Evolutionary conservation across 2,797 vertebrate species (phyloP), one percentile per base, ranked within the genome.

Genomic region (Enteromius treurensis): DNA sequence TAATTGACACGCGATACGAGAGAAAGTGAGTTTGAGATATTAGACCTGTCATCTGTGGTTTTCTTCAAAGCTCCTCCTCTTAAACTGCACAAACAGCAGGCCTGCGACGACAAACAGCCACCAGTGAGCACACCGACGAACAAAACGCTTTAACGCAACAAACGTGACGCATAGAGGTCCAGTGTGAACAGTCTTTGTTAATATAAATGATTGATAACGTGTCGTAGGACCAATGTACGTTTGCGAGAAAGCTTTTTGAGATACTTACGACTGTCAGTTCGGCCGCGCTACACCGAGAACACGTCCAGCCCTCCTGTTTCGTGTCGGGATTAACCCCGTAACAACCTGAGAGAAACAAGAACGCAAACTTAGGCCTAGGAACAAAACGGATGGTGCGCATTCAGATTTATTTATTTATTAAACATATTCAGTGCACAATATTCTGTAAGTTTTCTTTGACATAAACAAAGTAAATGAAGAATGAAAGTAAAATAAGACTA

Each of bases 1-100:
- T 42, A 26, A 65, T 8, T 32, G 60, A 64, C 60, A 53, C 4
- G 67, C 17, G 1, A 3, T 51, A 76, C 4, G 17, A 60, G 40
- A 47, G 15, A 11, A 23, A 13, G 5, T 8, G 55, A 26, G 26
- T 90, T 90, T 86, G n/a, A 91, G 6, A 60, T 78, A 82, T 84
- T 89, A 62, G 70, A 96, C 98, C 96, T 93, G 85, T 95, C 92
- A 69, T 99, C 97, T 1, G 95, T 95, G 32, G 98, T 99, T 37
- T 82, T 94, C 91, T 99, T 97, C 84, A 99, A 92, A 65, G 98
- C 98, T 80, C 98, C 98, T 86, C 98, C 98, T 82, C 97, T 93
- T 85, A 99, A 92, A 90, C 96, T 97, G 88, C 98, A 99, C 71
- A 99, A 93, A 84, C 97, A 99, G 77, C 98, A 99, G 70, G 97